These are phyloP conservation scores for Pseudococcus longispinus DNA, from an alignment of 2,888 invertebrate genomes.

Conservation along the genomic window DNA sequence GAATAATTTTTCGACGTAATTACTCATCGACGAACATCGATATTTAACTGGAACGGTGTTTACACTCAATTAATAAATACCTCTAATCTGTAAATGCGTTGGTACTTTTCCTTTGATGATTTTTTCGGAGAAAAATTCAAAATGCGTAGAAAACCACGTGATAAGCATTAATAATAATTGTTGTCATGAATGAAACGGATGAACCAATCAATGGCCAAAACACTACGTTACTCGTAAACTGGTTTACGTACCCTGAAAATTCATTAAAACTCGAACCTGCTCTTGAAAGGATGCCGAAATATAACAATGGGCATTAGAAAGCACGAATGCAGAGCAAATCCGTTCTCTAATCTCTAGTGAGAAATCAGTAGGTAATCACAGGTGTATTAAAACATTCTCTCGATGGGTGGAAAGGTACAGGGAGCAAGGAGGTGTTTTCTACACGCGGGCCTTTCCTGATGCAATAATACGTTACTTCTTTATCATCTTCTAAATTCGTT, in stretches of 20 bases:
- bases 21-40: not conserved
- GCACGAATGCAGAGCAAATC: too few relatives aligned
- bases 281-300: not conserved
- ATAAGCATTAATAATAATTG: conserved; percentile 1
- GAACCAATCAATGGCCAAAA: not conserved
- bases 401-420: not conserved
- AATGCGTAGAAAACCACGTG: conserved; percentile 28
- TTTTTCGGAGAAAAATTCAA: not conserved
- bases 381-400: not conserved
- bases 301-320: too few relatives aligned
- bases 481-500: not conserved
- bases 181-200: conserved; percentile 18
- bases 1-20: not conserved
- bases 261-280: not conserved
- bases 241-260: not conserved
- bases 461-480: not conserved
- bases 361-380: not conserved
- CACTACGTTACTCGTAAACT: not conserved
- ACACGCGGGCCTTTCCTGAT: not conserved
- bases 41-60: not conserved
- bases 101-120: conserved; percentile 41
- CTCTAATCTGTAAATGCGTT: not conserved
- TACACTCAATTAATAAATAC: not conserved
- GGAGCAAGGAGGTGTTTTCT: not conserved
- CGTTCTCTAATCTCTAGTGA: not conserved